These are phyloP conservation scores for Drosophila prostipennis DNA, from an alignment of 2,888 invertebrate genomes.

Conservation along the genomic window DNA sequence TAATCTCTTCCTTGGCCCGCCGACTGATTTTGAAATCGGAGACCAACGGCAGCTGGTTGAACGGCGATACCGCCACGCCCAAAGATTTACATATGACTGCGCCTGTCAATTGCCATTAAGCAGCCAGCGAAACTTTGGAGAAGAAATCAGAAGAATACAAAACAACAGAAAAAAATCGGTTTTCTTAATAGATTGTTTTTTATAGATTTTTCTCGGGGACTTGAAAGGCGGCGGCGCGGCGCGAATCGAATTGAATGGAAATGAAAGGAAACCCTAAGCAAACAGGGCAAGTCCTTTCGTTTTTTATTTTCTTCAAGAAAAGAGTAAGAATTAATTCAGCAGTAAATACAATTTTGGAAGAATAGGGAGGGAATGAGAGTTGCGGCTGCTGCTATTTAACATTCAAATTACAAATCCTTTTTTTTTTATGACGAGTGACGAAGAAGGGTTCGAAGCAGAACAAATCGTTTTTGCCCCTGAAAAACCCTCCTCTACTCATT, in stretches of 20 bases:
- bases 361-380: conserved; percentile 22
- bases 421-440: conserved; percentile 5
- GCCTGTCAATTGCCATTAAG: conserved; percentile 63
- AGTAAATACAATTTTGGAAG: conserved; percentile 76
- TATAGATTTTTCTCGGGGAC: conserved; percentile 37
- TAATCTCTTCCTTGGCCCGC: conserved; percentile 27
- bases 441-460: conserved; percentile 30
- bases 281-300: conserved; percentile 46
- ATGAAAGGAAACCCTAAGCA: conserved; percentile 48
- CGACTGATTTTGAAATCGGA: conserved; percentile 63
- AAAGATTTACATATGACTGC: conserved; percentile 71
- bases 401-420: conserved; percentile 80
- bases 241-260: conserved; percentile 39
- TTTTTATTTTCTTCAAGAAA: conserved; percentile 55
- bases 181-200: conserved; percentile 43
- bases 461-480: conserved; percentile 25
- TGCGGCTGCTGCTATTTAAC: conserved; percentile 65
- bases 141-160: conserved; percentile 41
- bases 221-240: conserved; percentile 40
- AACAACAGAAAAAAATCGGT: conserved; percentile 19
- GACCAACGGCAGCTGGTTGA: conserved; percentile 58
- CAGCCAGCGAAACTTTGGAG: conserved; percentile 53
- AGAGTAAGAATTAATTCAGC: conserved; percentile 74
- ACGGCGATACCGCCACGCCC: conserved; percentile 60
- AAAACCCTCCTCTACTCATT: conserved; percentile 52